Evolutionary conservation across 1,140 invertebrate species (phyloP), one percentile per base, ranked within the genome.

Genomic region (Marisa cornuarietis): DNA sequence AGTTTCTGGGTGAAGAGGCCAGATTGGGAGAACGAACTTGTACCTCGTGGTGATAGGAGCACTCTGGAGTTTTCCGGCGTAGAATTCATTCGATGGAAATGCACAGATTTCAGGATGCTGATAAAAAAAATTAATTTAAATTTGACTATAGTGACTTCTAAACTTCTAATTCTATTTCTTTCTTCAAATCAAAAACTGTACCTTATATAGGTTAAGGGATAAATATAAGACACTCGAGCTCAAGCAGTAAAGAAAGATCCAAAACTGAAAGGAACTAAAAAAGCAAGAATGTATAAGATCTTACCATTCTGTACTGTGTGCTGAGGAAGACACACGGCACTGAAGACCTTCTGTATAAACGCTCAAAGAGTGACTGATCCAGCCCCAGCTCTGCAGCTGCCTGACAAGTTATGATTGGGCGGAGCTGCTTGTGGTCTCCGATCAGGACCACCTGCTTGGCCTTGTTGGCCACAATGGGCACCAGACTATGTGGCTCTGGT

Each of bases 251-350:
- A 13, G 22, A 13, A n/a, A 68, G 65, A 68, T 16, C 10, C 22
- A 4, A 68, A 68, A 68, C 65, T 68, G 0, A 68, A 49, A 52
- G 7, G 22, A n/a, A 6, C 1, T 65, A n/a, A 16, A 66, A 42
- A 6, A 42, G 31, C 31, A 42, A 42, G 31, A 4, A 1, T 42
- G 31, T n/a, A 14, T 71, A 54, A 18, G 9, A 9, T 73, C 84
- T 81, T 83, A 90, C 89, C 89, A 90, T 90, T 76, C 89, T 84
- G 76, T 89, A 90, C 73, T 90, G 89, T 10, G 72, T 79, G 20
- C 80, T 71, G 20, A 88, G 82, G 80, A 88, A 83, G 31, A 71
- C 31, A 26, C 52, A 65, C 26, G 69, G 9, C 42, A 49, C 20
- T 4, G 72, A 54, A 63, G 79, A 82, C n/a, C 78, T 74, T 62